Evolutionary conservation across 1,140 invertebrate genomes (phyloP).

Genomic region (Aphidius gifuensis): DNA sequence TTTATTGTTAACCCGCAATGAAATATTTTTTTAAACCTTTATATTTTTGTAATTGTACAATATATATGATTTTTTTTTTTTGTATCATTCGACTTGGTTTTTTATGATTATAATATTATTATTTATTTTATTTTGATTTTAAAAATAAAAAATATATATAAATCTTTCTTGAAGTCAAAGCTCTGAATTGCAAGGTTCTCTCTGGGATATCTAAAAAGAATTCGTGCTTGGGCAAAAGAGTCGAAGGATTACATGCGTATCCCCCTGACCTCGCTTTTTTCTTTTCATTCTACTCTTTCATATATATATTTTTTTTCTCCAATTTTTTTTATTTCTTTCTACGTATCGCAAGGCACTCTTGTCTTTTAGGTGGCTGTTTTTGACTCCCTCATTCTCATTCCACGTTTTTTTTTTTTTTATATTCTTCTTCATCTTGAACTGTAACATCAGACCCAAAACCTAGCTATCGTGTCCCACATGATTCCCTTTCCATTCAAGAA

Average conservation of each 20-base stretch:
- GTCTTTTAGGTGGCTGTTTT: slow-evolving; percentile 10
- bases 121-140: slow-evolving; percentile 5
- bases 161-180: no score
- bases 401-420: background rate
- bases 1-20: no score
- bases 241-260: slow-evolving; percentile 28
- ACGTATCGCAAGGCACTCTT: slow-evolving; percentile 8
- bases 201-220: slow-evolving; percentile 21
- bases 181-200: no score
- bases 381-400: background rate
- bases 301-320: slow-evolving; percentile 4
- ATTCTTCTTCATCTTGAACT: no score
- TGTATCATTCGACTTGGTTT: background rate
- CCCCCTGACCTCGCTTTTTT: slow-evolving; percentile 24
- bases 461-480: no score
- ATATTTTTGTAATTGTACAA: background rate
- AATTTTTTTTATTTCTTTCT: slow-evolving; percentile 3
- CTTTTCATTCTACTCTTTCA: slow-evolving; percentile 2
- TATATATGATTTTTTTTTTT: background rate
- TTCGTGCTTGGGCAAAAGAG: slow-evolving; percentile 25
- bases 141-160: slow-evolving; percentile 7
- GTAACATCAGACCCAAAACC: no score
- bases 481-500: no score
- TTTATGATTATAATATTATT: background rate
- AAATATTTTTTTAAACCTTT: no score